phyloP scores from a whole-genome alignment of 2,797 vertebrate genomes.

The Pterois miles region DNA sequence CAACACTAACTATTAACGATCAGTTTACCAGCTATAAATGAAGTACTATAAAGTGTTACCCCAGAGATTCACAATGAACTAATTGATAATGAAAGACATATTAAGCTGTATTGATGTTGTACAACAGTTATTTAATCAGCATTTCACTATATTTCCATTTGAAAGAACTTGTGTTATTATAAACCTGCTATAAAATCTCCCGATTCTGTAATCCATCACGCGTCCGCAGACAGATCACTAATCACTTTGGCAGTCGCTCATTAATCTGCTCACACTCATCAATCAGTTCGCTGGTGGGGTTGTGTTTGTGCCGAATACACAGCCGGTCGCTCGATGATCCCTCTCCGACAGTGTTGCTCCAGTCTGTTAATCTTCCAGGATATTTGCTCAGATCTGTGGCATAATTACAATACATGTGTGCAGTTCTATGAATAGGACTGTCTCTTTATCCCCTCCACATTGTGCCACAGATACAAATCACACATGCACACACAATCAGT shows the following conservation, averaged over 20 bases:
- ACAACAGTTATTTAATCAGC: not conserved
- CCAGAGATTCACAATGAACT: not conserved
- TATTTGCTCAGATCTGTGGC: conserved; percentile 25
- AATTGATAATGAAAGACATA: not conserved
- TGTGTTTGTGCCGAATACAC: conserved; percentile 32
- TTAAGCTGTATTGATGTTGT: not conserved
- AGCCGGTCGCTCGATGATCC: conserved; percentile 12
- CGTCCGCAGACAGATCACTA: not conserved
- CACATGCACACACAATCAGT: conserved; percentile 25
- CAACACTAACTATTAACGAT: too few species aligned
- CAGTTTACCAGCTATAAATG: too few species aligned
- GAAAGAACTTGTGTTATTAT: not conserved
- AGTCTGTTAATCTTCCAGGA: conserved; percentile 36
- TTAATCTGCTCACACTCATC: conserved; percentile 53
- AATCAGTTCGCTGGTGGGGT: conserved; percentile 25
- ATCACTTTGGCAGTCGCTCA: conserved; percentile 56
- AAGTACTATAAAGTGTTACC: too few species aligned
- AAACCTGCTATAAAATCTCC: conserved; percentile 1
- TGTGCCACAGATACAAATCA: not conserved
- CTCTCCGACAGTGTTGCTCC: conserved; percentile 20
- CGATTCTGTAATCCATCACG: not conserved
- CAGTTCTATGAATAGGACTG: not conserved
- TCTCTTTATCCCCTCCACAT: not conserved
- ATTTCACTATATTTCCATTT: not conserved
- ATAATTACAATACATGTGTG: not conserved